These are phyloP conservation scores for Streptopelia turtur DNA, from an alignment of 2,797 vertebrate genomes.

Conservation along the genomic window DNA sequence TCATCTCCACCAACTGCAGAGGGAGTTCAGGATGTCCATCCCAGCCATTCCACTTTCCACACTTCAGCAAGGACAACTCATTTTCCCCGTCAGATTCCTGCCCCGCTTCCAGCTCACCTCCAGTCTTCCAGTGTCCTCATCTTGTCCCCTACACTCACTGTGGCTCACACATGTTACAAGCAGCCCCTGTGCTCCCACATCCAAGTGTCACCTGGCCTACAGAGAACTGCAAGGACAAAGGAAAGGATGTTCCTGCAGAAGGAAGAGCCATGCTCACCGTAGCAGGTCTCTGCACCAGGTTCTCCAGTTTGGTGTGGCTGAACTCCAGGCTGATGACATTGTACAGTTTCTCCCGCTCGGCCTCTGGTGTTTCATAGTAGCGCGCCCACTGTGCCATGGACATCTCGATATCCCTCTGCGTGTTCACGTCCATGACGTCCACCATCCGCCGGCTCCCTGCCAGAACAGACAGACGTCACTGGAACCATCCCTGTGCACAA, in stretches of 20 bases:
- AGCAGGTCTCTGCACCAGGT: conserved; percentile 92
- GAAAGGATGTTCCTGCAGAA: not conserved
- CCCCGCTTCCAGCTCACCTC: not conserved
- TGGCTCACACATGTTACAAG: fast-evolving
- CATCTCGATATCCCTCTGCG: conserved; percentile 98
- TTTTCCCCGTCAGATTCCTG: not conserved
- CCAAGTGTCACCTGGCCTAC: not conserved
- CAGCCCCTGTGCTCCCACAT: not conserved
- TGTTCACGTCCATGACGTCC: conserved; percentile 98
- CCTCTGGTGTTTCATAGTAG: conserved; percentile 94
- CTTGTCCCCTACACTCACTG: not conserved
- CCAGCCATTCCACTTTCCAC: not conserved
- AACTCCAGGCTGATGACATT: conserved; percentile 99
- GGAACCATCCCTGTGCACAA: not conserved
- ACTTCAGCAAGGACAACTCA: not conserved
- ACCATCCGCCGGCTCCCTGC: conserved; percentile 94
- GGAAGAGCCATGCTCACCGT: conserved; percentile 79
- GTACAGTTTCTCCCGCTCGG: conserved; percentile 94
- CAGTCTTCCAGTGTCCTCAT: not conserved
- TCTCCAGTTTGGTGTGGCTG: conserved; percentile 95
- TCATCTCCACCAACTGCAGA: not conserved
- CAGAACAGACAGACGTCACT: not conserved
- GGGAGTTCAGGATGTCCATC: not conserved
- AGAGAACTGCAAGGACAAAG: not conserved
- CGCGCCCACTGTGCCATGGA: conserved; percentile 98